These are phyloP conservation scores for Chloroclysta siterata DNA, from an alignment of 2,888 invertebrate species.

Conservation along the genomic window DNA sequence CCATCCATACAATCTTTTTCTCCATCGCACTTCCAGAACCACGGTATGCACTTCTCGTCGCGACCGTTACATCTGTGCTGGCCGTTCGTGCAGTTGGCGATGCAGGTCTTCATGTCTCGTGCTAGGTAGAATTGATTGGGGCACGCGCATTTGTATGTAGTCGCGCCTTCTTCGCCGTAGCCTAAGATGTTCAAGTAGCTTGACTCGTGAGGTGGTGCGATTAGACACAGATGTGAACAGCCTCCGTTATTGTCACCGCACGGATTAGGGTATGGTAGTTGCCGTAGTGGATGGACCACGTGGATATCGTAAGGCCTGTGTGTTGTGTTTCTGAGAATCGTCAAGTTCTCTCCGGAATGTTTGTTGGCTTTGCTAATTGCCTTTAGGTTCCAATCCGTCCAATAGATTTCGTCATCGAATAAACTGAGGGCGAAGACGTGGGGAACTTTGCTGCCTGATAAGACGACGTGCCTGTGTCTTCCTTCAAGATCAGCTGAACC, in stretches of 20 bases:
- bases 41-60: conserved; percentile 86
- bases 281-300: conserved; percentile 94
- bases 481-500: conserved; percentile 98
- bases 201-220: conserved; percentile 92
- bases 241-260: conserved; percentile 97
- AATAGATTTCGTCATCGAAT: conserved; percentile 97
- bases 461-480: conserved; percentile 91
- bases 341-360: conserved; percentile 91
- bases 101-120: conserved; percentile 93
- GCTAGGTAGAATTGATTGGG: conserved; percentile 96
- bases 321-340: conserved; percentile 93
- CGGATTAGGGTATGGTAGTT: conserved; percentile 94
- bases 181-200: conserved; percentile 91
- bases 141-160: conserved; percentile 94
- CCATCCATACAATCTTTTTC: conserved; percentile 97
- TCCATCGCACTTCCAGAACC: conserved; percentile 91
- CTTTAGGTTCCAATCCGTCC: conserved; percentile 99
- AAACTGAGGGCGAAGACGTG: conserved; percentile 97
- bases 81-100: conserved; percentile 96
- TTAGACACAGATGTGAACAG: conserved; percentile 97
- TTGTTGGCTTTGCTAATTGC: conserved; percentile 96
- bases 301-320: conserved; percentile 98
- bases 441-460: conserved; percentile 93
- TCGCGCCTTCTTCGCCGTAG: conserved; percentile 92
- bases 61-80: conserved; percentile 90